These are phyloP conservation scores for Cryptomyrus ogoouensis DNA, from an alignment of 2,113 vertebrate species.

Conservation along the genomic window DNA sequence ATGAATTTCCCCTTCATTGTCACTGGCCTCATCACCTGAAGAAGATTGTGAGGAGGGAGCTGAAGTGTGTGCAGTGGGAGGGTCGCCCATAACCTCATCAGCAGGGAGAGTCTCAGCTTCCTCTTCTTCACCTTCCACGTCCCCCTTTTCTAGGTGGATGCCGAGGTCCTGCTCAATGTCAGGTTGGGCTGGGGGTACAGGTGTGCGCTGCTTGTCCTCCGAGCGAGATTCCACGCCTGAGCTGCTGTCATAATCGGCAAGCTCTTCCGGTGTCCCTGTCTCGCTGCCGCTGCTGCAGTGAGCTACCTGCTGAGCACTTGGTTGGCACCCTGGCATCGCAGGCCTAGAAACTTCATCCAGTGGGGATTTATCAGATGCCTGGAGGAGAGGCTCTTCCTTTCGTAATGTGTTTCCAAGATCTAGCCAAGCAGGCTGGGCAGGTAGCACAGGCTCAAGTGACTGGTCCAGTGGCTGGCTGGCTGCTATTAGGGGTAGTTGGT, in stretches of 20 bases:
- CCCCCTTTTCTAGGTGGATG: conserved; percentile 38
- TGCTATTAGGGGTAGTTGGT: conserved; percentile 47
- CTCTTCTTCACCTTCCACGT: conserved; percentile 44
- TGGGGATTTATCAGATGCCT: conserved; percentile 8
- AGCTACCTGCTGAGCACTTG: conserved; percentile 55
- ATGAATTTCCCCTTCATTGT: conserved; percentile 62
- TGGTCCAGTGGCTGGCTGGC: conserved; percentile 34
- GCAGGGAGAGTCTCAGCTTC: conserved; percentile 55
- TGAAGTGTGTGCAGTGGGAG: conserved; percentile 47
- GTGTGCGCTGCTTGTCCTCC: conserved; percentile 35
- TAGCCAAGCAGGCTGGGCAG: conserved; percentile 40
- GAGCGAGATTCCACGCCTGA: conserved; percentile 42
- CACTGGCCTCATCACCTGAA: conserved; percentile 63
- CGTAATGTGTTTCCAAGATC: conserved; percentile 33
- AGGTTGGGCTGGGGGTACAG: conserved; percentile 32
- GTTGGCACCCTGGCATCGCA: conserved; percentile 44
- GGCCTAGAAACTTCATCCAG: conserved; percentile 25
- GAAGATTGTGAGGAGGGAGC: conserved; percentile 54
- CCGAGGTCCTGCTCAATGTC: conserved; percentile 49
- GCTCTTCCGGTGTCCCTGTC: conserved; percentile 66
- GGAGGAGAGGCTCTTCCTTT: conserved; percentile 23
- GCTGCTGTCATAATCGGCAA: conserved; percentile 56
- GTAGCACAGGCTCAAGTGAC: conserved; percentile 39
- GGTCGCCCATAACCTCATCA: conserved; percentile 53
- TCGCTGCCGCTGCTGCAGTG: conserved; percentile 67